Conservation (phyloP, 2,113 vertebrate species). For the Scalopus aquaticus region DNA sequence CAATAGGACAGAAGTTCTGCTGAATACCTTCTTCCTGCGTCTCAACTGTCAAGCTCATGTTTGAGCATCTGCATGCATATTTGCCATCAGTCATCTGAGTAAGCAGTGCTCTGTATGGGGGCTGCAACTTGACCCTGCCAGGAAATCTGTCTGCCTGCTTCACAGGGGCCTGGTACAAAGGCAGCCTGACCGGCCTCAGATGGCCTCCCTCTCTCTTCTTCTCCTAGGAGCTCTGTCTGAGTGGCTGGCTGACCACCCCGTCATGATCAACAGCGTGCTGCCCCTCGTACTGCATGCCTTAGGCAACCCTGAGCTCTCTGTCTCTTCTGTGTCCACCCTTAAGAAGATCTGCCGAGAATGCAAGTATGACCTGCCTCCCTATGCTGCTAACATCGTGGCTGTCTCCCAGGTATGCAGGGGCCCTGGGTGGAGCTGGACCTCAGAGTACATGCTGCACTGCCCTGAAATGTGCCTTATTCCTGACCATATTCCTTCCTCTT, state of each 20-base stretch:
- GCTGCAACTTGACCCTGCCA: not conserved
- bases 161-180: not conserved
- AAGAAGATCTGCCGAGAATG: conserved; percentile 99
- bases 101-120: not conserved
- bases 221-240: conserved; percentile 94
- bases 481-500: conserved; percentile 5
- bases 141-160: not conserved
- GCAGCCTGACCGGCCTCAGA: not conserved
- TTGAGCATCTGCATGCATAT: not conserved
- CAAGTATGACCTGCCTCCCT: conserved; percentile 97
- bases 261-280: conserved; percentile 98
- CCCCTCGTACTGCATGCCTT: conserved; percentile 97
- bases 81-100: not conserved
- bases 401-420: conserved; percentile 93
- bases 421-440: accelerated
- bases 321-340: conserved; percentile 98
- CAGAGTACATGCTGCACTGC: not conserved
- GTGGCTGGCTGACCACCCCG: conserved; percentile 98
- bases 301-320: conserved; percentile 97
- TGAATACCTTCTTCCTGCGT: conserved; percentile 9
- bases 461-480: not conserved
- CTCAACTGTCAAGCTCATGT: not conserved
- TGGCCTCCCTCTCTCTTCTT: not conserved
- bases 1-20: not conserved
- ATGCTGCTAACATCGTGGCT: conserved; percentile 97